Conservation (phyloP, 2,888 invertebrate genomes). For the Diloba caeruleocephala region DNA sequence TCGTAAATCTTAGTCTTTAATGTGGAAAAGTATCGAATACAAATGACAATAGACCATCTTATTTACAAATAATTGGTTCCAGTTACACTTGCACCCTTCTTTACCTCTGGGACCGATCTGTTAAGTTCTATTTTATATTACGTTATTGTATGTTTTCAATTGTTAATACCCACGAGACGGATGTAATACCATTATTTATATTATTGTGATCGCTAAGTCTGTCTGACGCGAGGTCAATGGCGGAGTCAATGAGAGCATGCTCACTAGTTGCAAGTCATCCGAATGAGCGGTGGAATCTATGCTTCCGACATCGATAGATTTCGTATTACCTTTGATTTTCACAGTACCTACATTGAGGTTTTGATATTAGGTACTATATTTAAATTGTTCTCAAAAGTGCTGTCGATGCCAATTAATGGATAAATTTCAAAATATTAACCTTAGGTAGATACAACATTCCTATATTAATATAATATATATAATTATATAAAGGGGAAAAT, state of each 20-base stretch:
- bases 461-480: too few species aligned
- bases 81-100: constrained; percentile 55
- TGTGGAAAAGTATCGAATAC: constrained; percentile 16
- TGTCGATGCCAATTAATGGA: neutral
- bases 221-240: constrained; percentile 81
- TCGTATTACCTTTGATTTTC: constrained; percentile 69
- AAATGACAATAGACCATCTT: constrained; percentile 30
- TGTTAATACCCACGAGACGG: constrained; percentile 76
- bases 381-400: neutral
- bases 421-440: too few species aligned
- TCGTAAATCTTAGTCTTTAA: constrained; percentile 34
- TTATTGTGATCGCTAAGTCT: constrained; percentile 78
- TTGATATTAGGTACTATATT: constrained; percentile 10
- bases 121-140: constrained; percentile 71
- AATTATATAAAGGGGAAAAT: too few species aligned
- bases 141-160: constrained; percentile 68
- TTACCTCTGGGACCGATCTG: constrained; percentile 78
- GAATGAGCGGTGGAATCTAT: constrained; percentile 81
- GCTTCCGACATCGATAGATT: constrained; percentile 83
- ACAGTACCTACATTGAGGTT: constrained; percentile 48
- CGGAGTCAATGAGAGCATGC: constrained; percentile 87
- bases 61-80: constrained; percentile 57
- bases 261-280: constrained; percentile 85
- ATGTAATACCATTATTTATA: constrained; percentile 82
- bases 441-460: too few species aligned